Evolutionary conservation across 2,888 invertebrate species (phyloP).

Genomic region (Thera obeliscata): DNA sequence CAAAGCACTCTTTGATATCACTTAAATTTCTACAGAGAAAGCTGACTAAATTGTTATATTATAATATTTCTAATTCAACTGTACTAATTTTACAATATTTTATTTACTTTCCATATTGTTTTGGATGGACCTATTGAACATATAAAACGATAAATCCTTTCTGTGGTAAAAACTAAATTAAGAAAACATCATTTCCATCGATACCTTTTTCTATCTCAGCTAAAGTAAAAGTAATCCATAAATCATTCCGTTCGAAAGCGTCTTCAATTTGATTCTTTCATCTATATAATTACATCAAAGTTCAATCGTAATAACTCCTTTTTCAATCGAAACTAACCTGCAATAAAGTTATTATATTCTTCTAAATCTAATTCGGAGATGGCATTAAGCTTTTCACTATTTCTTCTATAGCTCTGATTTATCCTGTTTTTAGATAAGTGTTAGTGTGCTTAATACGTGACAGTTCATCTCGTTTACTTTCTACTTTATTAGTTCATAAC

Average conservation of each 20-base stretch:
- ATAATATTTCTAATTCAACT: background rate
- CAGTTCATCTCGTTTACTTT: slow-evolving; percentile 36
- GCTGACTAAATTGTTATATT: background rate
- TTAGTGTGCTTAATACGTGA: slow-evolving; percentile 33
- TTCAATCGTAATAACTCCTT: slow-evolving; percentile 23
- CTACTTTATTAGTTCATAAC: slow-evolving; percentile 19
- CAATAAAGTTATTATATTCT: slow-evolving; percentile 34
- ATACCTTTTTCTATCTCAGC: slow-evolving; percentile 9
- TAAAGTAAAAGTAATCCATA: slow-evolving; percentile 26
- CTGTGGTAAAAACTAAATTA: slow-evolving; percentile 10
- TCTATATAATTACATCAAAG: slow-evolving; percentile 27
- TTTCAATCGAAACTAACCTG: slow-evolving; percentile 20
- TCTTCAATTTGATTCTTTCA: slow-evolving; percentile 20
- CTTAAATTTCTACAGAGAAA: background rate
- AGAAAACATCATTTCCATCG: slow-evolving; percentile 7
- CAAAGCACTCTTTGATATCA: background rate
- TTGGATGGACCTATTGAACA: background rate
- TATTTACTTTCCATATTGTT: no score
- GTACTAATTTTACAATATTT: background rate
- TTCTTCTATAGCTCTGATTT: slow-evolving; percentile 27
- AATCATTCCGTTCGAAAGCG: slow-evolving; percentile 25
- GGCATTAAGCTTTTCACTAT: slow-evolving; percentile 19
- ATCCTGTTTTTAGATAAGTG: slow-evolving; percentile 27
- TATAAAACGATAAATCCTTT: background rate
- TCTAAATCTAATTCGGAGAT: slow-evolving; percentile 19